Evolutionary conservation across 2,888 invertebrate species (phyloP).

Genomic region (Apamea epomidion): DNA sequence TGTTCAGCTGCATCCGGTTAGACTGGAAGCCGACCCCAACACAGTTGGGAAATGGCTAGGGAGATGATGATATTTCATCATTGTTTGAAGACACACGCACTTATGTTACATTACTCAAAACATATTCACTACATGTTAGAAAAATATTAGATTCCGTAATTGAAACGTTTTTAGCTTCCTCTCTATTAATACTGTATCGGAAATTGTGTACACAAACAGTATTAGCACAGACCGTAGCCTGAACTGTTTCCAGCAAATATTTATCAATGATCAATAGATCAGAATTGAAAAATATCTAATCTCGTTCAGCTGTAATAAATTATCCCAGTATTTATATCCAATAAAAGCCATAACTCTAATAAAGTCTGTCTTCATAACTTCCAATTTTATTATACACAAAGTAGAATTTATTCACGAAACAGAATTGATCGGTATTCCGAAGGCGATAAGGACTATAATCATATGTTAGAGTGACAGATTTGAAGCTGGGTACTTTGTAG

Average conservation of each 20-base stretch:
- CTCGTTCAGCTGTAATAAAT: slow-evolving; percentile 22
- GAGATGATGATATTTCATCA: neutral
- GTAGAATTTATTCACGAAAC: slow-evolving; percentile 45
- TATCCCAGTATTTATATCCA: slow-evolving; percentile 37
- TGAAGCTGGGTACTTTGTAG: slow-evolving; percentile 18
- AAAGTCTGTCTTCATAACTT: slow-evolving; percentile 37
- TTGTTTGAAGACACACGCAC: neutral
- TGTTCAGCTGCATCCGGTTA: too few relatives aligned
- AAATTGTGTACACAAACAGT: slow-evolving; percentile 14
- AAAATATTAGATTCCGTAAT: neutral
- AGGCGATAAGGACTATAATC: slow-evolving; percentile 48
- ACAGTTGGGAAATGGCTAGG: too few relatives aligned
- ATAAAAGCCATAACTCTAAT: slow-evolving; percentile 25
- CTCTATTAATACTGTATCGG: neutral
- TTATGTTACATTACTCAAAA: neutral
- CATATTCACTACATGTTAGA: neutral
- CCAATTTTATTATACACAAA: slow-evolving; percentile 42
- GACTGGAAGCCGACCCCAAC: too few relatives aligned
- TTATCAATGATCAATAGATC: slow-evolving; percentile 20
- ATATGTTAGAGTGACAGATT: slow-evolving; percentile 50
- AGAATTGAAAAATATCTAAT: slow-evolving; percentile 30
- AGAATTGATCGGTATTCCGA: slow-evolving; percentile 39
- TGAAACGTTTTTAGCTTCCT: neutral
- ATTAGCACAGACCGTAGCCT: slow-evolving; percentile 19
- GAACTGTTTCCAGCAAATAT: slow-evolving; percentile 48